Evolutionary conservation across 2,797 vertebrate species (phyloP), one percentile per base, ranked within the genome.

Genomic region (Benthosema pterotum): DNA sequence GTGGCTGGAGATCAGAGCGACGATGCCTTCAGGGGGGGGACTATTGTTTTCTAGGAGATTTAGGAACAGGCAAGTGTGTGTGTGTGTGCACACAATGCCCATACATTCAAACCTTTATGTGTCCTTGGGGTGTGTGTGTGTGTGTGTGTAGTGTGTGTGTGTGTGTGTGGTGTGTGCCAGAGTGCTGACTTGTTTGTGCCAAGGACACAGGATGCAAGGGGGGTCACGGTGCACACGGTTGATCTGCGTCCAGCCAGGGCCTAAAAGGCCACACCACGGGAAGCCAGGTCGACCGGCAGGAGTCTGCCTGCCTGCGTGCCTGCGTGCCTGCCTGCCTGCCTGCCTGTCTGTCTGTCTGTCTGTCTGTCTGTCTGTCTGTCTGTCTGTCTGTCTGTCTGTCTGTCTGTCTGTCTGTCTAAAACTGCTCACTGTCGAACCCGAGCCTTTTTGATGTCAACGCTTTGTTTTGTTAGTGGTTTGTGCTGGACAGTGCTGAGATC

Each of bases 161-260:
- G 22, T 25, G 22, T 52, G 6, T 47, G 57, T 62, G 50, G 50
- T 59, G 8, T 5, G 22, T 25, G 22, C 22, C 22, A 25, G 22
- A 25, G 17, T 57, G 28, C 32, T 38, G 32, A 38, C 32, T n/a
- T n/a, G n/a, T n/a, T n/a, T 7, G 51, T 19, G 46, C 54, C 65
- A 22, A 57, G 57, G 84, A 76, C 86, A 88, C 86, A 88, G 85
- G 88, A 88, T 67, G 75, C 32, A 11, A 38, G 55, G 46, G 79
- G 71, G 91, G 89, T 90, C 83, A 74, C 9, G 5, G 28, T 52
- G 72, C 91, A 93, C 84, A 90, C 89, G 88, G 76, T 13, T 79
- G 87, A 88, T 18, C 28, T 3, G 65, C 1, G 47, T 15, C 60
- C 52, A 9, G 58, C 57, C n/a, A n/a, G 5, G 60, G 38, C 64